These are phyloP conservation scores for Didymodactylos carnosus DNA, from an alignment of 2,888 invertebrate species.

Conservation along the genomic window DNA sequence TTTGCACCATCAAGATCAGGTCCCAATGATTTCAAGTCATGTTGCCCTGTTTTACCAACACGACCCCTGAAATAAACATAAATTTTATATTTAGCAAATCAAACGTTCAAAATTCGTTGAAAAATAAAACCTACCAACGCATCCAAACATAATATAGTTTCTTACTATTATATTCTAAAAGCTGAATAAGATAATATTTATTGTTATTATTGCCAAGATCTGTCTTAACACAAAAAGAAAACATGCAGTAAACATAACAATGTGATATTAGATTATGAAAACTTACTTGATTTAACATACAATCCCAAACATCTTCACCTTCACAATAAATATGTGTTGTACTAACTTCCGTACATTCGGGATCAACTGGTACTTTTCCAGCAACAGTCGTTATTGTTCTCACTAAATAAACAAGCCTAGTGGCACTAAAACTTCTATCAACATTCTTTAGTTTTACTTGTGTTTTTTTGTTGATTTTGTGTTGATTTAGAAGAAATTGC, in stretches of 20 bases:
- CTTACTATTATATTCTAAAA: constrained; percentile 32
- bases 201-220: constrained; percentile 40
- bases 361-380: constrained; percentile 12
- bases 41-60: constrained; percentile 39
- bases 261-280: neutral
- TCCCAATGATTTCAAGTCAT: constrained; percentile 30
- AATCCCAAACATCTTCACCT: constrained; percentile 3
- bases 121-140: constrained; percentile 26
- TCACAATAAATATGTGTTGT: constrained; percentile 7
- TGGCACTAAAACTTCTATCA: neutral
- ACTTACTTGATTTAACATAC: constrained; percentile 14
- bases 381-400: neutral
- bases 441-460: neutral
- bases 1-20: constrained; percentile 35
- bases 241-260: neutral
- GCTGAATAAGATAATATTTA: constrained; percentile 39
- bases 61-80: constrained; percentile 29
- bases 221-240: constrained; percentile 29
- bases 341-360: neutral
- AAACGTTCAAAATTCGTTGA: too few relatives aligned
- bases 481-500: neutral
- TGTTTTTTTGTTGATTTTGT: neutral
- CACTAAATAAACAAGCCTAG: neutral
- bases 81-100: neutral
- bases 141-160: constrained; percentile 36